Base-by-base conservation (phyloP, 2,888 invertebrate genomes). In the Phania funesta region DNA sequence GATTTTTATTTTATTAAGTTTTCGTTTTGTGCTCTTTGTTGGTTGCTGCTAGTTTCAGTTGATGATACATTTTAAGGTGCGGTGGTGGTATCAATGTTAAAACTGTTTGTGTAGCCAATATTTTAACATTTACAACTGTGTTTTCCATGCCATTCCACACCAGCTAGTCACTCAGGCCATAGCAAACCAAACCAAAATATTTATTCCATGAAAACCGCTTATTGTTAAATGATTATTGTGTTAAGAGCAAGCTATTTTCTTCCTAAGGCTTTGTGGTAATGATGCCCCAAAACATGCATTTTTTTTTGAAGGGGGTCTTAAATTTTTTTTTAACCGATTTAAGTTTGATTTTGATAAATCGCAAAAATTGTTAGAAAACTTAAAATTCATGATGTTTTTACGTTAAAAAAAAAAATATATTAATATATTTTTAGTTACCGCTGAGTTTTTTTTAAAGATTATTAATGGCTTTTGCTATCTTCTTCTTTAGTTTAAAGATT, bases 31-130 rank as follows among this genome's bases (percentile, higher is more conserved):
- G 32, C 22, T 46, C 6, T n/a, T 26, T 48, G 38, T 70, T 56
- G 22, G 18, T 56, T 58, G n/a, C 26, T 48, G 29, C 16, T 52
- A 54, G 44, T 77, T 68, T 35, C 18, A 35, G 52, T 78, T 78
- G 82, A 82, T 82, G 82, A 82, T 82, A 82, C 58, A 82, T 82
- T 82, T 82, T 75, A 70, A 82, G 82, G 82, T 78, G 82, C 82
- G 82, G 74, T 68, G 82, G 74, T 68, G 58, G 70, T 60, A 68
- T 70, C 41, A 58, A 70, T 70, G 74, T 64, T 68, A 6, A 74
- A 75, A 80, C 64, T 60, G 48, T 78, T 77, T 82, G 48, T 64
- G 46, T 16, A 64, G 56, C 77, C 78, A 77, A 82, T 77, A 82
- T 77, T 70, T 77, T 70, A 82, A 74, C 81, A 82, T 82, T 82